Base-by-base conservation (phyloP, 2,888 invertebrate genomes). In the Temnothorax unifasciatus region DNA sequence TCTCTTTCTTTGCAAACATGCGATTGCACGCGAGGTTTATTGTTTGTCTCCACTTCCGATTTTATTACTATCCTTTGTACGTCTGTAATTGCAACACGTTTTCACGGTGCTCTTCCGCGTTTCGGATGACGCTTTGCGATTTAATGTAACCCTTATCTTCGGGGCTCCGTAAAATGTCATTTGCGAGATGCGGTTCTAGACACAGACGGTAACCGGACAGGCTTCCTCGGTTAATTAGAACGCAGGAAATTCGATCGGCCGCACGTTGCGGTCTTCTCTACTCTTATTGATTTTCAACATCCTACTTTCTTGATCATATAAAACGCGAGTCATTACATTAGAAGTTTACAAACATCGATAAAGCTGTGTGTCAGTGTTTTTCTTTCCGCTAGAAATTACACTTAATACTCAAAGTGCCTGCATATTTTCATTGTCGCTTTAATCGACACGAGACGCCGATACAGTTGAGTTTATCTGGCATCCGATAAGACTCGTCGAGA, bases 161-260 rank as follows among this genome's bases (percentile, higher is more conserved):
- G 44, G 38, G 9, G 25, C 18, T 38, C 4, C 66, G 21, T 21
- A 69, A 18, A 79, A 29, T 11, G 21, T 34, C 44, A 18, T 69
- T 63, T 57, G 41, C 15, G 25, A 71, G 29, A 59, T 8, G 18
- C 21, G 13, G 3, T 29, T 25, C 52, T 41, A 69, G 9, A 44
- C 2, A 13, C 2, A 13, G 21, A 29, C 29, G 29, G 69, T 38
- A 44, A 44, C 11, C 11, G 8, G 21, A 79, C 18, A 18, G 79
- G 73, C 57, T 73, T 81, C 79, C n/a, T 68, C 47, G n/a, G 25
- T 61, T 73, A 81, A 81, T 81, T 81, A 81, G 25, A 18, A 38
- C 47, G 50, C 13, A 13, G 18, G 79, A 81, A 47, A 73, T 50
- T 71, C 34, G 59, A 81, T 59, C 79, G 57, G 44, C 9, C 8